Conservation (phyloP, 2,888 invertebrate species). For the Drosophila barbarae region DNA sequence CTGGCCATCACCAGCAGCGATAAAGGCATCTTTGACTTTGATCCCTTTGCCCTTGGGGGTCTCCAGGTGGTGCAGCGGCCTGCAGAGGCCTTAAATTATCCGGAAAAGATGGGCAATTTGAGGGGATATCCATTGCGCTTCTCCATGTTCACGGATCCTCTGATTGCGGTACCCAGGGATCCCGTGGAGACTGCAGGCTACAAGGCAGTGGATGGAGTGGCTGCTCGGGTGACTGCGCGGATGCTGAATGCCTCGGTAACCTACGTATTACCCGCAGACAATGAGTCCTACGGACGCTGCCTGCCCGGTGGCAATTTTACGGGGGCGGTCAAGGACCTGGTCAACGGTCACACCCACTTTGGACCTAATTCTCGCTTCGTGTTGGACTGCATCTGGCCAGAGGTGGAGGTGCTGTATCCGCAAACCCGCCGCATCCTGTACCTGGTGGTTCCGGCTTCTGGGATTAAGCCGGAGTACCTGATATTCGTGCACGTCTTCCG, state of each 20-base stretch:
- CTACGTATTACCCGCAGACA: slow-evolving; percentile 65
- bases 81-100: neutral
- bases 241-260: slow-evolving; percentile 69
- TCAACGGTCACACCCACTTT: slow-evolving; percentile 60
- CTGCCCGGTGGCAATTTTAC: slow-evolving; percentile 60
- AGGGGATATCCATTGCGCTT: slow-evolving; percentile 60
- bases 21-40: slow-evolving; percentile 58
- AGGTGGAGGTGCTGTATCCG: slow-evolving; percentile 69
- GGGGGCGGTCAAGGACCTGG: slow-evolving; percentile 66
- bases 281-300: slow-evolving; percentile 67
- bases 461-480: slow-evolving; percentile 64
- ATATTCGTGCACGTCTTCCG: slow-evolving; percentile 72
- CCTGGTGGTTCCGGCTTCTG: slow-evolving; percentile 74
- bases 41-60: slow-evolving; percentile 67
- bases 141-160: slow-evolving; percentile 69
- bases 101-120: slow-evolving; percentile 69
- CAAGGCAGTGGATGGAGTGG: slow-evolving; percentile 30
- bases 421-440: slow-evolving; percentile 60
- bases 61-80: slow-evolving; percentile 39
- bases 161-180: slow-evolving; percentile 61
- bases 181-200: slow-evolving; percentile 32
- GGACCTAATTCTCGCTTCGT: slow-evolving; percentile 72
- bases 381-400: slow-evolving; percentile 47
- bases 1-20: slow-evolving; percentile 51
- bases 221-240: slow-evolving; percentile 20